Conservation (phyloP, 2,888 invertebrate species). For the Noctua janthina region DNA sequence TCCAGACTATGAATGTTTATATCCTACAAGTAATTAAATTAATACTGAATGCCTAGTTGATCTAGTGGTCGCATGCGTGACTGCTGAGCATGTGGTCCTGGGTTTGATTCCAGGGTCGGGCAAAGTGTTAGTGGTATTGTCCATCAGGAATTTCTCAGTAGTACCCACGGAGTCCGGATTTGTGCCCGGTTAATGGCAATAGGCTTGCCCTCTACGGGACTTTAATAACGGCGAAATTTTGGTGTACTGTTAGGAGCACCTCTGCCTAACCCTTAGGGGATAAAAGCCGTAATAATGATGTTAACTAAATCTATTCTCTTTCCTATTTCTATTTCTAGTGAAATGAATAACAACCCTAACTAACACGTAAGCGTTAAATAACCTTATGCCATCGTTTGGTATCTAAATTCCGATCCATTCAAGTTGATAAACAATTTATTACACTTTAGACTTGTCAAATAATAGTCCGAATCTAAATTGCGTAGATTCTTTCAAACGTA, state of each 20-base stretch:
- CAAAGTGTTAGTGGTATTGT: neutral
- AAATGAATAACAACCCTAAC: neutral
- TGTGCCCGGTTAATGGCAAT: neutral
- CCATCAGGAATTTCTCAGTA: neutral
- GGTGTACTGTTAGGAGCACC: neutral
- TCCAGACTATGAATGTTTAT: neutral
- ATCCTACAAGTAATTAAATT: neutral
- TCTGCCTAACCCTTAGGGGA: neutral
- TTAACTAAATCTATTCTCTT: neutral
- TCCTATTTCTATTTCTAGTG: neutral
- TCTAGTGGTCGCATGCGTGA: neutral
- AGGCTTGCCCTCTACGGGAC: neutral
- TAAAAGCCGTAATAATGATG: neutral
- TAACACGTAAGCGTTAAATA: too few relatives aligned
- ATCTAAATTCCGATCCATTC: neutral
- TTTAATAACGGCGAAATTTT: neutral
- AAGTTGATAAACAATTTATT: neutral
- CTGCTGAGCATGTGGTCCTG: neutral
- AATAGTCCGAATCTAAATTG: neutral
- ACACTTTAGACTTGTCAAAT: neutral
- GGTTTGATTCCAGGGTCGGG: neutral
- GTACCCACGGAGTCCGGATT: neutral
- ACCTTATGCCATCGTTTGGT: neutral
- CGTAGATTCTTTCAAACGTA: neutral
- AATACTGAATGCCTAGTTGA: neutral